phyloP scores from a whole-genome alignment of 2,797 vertebrate species.

The Chelon labrosus region DNA sequence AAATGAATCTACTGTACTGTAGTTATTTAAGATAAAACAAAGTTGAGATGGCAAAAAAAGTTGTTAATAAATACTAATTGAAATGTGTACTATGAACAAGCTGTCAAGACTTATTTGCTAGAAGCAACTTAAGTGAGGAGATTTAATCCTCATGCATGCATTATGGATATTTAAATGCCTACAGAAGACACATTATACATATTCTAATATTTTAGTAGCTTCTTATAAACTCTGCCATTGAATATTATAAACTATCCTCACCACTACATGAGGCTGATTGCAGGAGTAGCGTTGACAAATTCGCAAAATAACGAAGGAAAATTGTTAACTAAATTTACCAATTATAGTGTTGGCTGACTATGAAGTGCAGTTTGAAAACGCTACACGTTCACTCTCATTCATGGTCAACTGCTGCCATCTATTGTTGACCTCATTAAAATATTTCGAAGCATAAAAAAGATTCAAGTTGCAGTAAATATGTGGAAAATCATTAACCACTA shows the following conservation, averaged over 20 bases:
- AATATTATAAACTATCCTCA: neutral
- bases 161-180: neutral
- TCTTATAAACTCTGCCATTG: neutral
- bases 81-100: constrained; percentile 34
- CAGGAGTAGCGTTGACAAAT: neutral
- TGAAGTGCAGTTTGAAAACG: neutral
- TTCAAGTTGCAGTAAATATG: neutral
- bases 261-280: neutral
- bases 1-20: constrained; percentile 60
- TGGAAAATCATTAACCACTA: too few relatives aligned
- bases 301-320: neutral
- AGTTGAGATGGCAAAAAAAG: constrained; percentile 34
- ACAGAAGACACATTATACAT: neutral
- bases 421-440: constrained; percentile 7
- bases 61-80: constrained; percentile 81
- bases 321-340: too few relatives aligned
- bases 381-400: neutral
- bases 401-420: constrained; percentile 43
- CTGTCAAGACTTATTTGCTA: constrained; percentile 1
- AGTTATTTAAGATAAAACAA: constrained; percentile 77
- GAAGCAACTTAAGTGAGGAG: neutral
- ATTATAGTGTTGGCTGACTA: neutral
- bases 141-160: neutral
- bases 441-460: neutral
- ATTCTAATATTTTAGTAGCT: neutral